Evolutionary conservation across 2,113 vertebrate species (phyloP).

Genomic region (Tyto alba): DNA sequence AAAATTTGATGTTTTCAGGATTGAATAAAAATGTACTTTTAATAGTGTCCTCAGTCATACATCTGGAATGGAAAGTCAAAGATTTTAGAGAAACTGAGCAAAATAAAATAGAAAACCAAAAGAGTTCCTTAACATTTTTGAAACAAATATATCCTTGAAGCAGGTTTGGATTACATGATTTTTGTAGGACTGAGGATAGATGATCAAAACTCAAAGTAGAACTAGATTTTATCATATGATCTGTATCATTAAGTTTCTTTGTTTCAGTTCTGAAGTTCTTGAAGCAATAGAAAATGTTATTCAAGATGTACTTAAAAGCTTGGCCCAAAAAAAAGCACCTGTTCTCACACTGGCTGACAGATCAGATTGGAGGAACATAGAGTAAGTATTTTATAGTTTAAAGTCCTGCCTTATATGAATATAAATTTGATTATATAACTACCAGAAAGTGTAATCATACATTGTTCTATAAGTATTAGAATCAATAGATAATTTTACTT

Average conservation of each 20-base stretch:
- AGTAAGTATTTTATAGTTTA: constrained; percentile 65
- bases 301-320: constrained; percentile 69
- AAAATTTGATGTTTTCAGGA: constrained; percentile 19
- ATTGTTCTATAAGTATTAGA: not conserved
- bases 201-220: not conserved
- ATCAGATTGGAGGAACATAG: constrained; percentile 83
- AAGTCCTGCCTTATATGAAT: not conserved
- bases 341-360: constrained; percentile 77
- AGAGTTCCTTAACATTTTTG: not conserved
- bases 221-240: not conserved
- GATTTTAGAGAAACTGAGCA: not conserved
- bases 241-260: not conserved
- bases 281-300: constrained; percentile 84
- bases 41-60: not conserved
- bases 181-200: not conserved
- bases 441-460: not conserved
- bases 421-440: not conserved
- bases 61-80: not conserved
- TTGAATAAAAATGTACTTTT: constrained; percentile 13
- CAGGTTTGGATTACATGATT: not conserved
- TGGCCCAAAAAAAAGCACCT: constrained; percentile 81
- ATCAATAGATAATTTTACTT: not conserved
- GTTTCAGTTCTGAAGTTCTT: constrained; percentile 81
- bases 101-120: not conserved
- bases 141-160: not conserved